phyloP scores from a whole-genome alignment of 30 jellyfish, hydroid and myxozoan genomes.

The Calvadosia cruxmelitensis region DNA sequence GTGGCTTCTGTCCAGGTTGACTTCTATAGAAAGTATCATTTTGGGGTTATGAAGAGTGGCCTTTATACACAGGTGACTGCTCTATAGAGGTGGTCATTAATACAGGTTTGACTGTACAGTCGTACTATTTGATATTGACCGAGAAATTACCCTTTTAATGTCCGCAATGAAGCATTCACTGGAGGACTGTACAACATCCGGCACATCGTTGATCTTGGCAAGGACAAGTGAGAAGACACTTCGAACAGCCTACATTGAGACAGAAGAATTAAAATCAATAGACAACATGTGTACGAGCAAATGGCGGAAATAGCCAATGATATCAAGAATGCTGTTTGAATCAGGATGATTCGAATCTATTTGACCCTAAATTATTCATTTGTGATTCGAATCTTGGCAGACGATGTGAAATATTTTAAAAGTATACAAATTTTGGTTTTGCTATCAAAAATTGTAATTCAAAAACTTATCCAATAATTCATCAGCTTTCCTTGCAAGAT shows the following conservation, averaged over 20 bases:
- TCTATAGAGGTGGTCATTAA: no score
- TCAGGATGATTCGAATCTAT: neutral
- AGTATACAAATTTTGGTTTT: neutral
- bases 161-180: constrained; percentile 47
- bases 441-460: neutral
- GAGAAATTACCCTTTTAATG: constrained; percentile 42
- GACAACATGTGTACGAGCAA: no score
- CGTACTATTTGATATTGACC: no score
- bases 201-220: constrained; percentile 57
- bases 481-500: no score
- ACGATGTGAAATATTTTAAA: no score
- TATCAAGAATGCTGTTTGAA: neutral
- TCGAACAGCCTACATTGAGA: constrained; percentile 60
- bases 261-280: neutral
- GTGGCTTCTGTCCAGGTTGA: no score
- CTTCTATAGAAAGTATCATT: no score
- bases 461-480: no score
- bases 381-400: no score
- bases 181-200: constrained; percentile 46
- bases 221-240: constrained; percentile 50
- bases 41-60: no score
- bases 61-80: no score
- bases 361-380: neutral
- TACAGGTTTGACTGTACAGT: no score
- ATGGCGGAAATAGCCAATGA: neutral